phyloP scores from a whole-genome alignment of 2,797 vertebrate species.

The Lagorchestes hirsutus region DNA sequence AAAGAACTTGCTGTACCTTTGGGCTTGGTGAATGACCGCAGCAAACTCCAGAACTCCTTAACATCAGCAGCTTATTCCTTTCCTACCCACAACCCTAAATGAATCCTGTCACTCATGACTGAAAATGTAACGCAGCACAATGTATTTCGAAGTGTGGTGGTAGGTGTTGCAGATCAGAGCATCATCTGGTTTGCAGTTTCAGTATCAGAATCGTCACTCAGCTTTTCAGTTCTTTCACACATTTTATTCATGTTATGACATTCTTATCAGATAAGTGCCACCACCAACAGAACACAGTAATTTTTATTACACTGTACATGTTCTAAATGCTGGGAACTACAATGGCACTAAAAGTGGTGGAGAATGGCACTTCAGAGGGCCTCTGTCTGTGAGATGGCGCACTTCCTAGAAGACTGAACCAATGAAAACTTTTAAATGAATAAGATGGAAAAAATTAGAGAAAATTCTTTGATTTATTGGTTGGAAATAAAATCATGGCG shows the following conservation, averaged over 20 bases:
- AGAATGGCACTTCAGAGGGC: background rate
- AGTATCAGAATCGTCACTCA: constrained; percentile 71
- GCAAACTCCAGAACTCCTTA: constrained; percentile 70
- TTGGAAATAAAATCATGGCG: background rate
- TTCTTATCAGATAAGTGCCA: constrained; percentile 72
- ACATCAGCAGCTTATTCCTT: constrained; percentile 73
- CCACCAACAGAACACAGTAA: constrained; percentile 53
- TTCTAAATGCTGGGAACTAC: constrained; percentile 18
- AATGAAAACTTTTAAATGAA: background rate
- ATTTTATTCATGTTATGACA: constrained; percentile 73
- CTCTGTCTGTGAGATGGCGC: background rate
- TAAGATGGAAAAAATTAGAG: background rate
- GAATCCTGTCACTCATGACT: constrained; percentile 71
- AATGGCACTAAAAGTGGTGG: background rate
- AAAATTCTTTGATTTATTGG: background rate
- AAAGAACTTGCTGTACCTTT: background rate
- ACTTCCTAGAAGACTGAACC: background rate
- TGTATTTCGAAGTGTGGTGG: constrained; percentile 50
- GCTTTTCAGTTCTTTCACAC: constrained; percentile 75
- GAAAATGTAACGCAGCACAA: constrained; percentile 70
- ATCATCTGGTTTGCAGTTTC: constrained; percentile 78
- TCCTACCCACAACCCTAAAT: constrained; percentile 70
- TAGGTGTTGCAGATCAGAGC: constrained; percentile 56
- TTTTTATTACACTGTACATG: constrained; percentile 73
- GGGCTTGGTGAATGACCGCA: background rate